Evolutionary conservation across 2,113 vertebrate genomes (phyloP).

Genomic region (Trichechus manatus): DNA sequence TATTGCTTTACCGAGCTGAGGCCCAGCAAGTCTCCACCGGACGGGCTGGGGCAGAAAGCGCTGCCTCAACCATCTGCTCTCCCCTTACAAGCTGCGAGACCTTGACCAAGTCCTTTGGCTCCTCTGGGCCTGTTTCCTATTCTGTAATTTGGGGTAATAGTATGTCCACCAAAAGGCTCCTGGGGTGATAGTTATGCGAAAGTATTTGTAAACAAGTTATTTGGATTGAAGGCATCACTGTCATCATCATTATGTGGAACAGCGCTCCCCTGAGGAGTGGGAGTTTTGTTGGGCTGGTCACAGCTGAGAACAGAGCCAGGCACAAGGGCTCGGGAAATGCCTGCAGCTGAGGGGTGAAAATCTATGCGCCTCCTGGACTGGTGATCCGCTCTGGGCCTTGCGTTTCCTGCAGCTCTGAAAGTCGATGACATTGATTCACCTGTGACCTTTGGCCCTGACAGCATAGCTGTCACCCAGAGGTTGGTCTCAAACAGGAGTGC

Average conservation of each 20-base stretch:
- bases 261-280: background rate
- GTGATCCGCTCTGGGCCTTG: background rate
- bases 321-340: background rate
- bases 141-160: background rate
- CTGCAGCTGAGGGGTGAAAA: background rate
- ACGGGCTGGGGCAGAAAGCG: accelerated
- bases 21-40: background rate
- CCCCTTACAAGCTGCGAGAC: background rate
- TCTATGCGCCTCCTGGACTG: accelerated
- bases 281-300: background rate
- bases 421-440: slow-evolving; percentile 64
- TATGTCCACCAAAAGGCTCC: accelerated
- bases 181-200: background rate
- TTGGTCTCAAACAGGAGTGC: background rate
- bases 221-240: background rate
- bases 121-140: too few species aligned
- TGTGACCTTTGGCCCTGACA: slow-evolving; percentile 51
- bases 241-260: background rate
- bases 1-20: background rate
- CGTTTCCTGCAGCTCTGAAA: background rate
- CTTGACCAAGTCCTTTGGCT: background rate
- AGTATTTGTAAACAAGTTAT: background rate
- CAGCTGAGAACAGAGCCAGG: background rate
- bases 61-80: accelerated
- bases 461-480: slow-evolving; percentile 5